Base-by-base conservation (phyloP, 2,113 vertebrate species). In the Calyptommatus sinebrachiatus region DNA sequence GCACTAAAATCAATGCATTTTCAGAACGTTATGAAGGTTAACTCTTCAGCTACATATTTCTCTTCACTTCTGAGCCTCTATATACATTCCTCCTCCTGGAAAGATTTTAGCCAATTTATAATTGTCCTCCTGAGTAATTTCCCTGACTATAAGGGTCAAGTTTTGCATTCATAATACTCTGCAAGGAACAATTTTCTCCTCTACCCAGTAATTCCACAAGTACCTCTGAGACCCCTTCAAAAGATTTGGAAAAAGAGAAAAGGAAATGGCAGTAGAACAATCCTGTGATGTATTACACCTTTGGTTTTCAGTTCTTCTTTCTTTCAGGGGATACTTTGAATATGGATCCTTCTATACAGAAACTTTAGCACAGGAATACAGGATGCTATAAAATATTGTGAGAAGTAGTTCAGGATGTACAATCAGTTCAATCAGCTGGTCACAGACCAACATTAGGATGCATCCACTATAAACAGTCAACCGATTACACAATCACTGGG, bases 91-190 rank as follows among this genome's bases (percentile, higher is more conserved):
- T 35, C 74, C 77, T 77, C 70, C 76, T 57, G 14, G n/a, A 66
- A 85, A 66, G 8, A 76, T 82, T 89, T 78, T 90, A 88, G 78
- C 80, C 83, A 77, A 78, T 88, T 41, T 82, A 74, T 79, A 66
- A 82, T 45, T 50, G 79, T 71, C 83, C 87, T 83, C 63, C 8
- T 66, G 90, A 79, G 26, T 66, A 87, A 80, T 79, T 45, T 11
- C 24, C 85, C 77, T 73, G n/a, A 85, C 86, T 91, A 82, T 18
- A 4, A 57, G 53, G 89, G 80, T 89, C 72, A 84, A 81, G 24
- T 41, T 82, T 84, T 84, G 53, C 48, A 45, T 88, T 82, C 78
- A 84, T 91, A 85, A 91, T 82, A 86, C 87, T 79, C 82, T 80
- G 75, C 75, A 73, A 73, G 73, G 82, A 83, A 62, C 20, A 71